These are phyloP conservation scores for Hirudinaria manillensis DNA, from an alignment of 2,888 invertebrate genomes.

Conservation along the genomic window DNA sequence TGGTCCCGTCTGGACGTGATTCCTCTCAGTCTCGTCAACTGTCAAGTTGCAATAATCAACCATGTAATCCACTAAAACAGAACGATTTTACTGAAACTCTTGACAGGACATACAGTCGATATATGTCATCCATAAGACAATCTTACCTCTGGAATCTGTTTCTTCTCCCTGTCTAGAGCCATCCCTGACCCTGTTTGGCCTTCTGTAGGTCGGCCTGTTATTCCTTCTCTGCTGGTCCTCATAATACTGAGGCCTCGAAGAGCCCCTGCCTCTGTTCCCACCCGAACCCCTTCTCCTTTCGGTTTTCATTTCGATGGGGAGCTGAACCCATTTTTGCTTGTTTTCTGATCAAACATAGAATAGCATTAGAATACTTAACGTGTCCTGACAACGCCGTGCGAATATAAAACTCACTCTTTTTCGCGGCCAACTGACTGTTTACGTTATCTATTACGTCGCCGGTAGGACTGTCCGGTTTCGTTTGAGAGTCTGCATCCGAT, in stretches of 20 bases:
- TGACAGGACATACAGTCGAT: no score
- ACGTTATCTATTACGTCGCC: no score
- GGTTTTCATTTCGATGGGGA: neutral
- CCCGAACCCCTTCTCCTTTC: neutral
- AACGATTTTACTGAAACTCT: neutral
- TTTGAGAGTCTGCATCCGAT: no score
- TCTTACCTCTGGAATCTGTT: neutral
- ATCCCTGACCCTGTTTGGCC: constrained; percentile 2
- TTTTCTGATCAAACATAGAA: neutral
- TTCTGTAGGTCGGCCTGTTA: neutral
- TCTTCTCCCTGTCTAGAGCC: neutral
- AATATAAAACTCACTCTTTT: no score
- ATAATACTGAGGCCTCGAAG: neutral
- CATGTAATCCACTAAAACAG: neutral
- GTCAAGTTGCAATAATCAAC: neutral
- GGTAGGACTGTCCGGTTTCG: no score
- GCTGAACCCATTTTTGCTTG: constrained; percentile 2
- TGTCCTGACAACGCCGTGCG: no score
- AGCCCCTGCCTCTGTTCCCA: neutral
- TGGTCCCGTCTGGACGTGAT: neutral
- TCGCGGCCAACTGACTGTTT: no score
- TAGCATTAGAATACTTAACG: neutral
- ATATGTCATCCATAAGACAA: neutral
- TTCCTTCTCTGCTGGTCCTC: neutral
- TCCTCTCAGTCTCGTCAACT: neutral